phyloP scores from a whole-genome alignment of 2,797 vertebrate species.

The Triplophysa yarkandensis region DNA sequence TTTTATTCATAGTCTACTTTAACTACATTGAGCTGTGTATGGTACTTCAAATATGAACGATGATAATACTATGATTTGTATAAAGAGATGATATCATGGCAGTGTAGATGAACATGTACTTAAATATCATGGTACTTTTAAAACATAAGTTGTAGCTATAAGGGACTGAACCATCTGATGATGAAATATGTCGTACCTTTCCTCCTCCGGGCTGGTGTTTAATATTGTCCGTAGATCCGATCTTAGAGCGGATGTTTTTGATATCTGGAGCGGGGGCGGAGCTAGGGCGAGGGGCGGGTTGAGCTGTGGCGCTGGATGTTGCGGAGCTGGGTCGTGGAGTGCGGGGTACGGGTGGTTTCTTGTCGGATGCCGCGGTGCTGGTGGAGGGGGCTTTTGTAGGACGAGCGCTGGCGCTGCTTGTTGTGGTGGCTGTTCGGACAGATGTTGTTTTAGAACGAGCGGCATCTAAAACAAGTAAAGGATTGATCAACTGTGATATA shows the following conservation, averaged over 20 bases:
- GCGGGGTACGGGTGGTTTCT: slow-evolving; percentile 73
- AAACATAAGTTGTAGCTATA: no score
- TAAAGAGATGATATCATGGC: not conserved
- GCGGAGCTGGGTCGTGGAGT: slow-evolving; percentile 56
- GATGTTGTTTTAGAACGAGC: slow-evolving; percentile 44
- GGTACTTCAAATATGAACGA: no score
- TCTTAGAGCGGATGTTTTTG: slow-evolving; percentile 87
- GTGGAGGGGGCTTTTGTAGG: slow-evolving; percentile 60
- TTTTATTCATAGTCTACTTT: no score
- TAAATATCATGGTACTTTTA: no score
- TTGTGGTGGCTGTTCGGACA: slow-evolving; percentile 53
- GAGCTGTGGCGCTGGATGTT: not conserved
- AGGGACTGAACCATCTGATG: not conserved
- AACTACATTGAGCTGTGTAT: no score
- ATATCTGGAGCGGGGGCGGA: slow-evolving; percentile 74
- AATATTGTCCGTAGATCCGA: slow-evolving; percentile 95
- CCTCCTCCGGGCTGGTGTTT: slow-evolving; percentile 96
- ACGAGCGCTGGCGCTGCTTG: slow-evolving; percentile 55
- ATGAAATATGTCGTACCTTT: slow-evolving; percentile 79
- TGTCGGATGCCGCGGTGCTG: slow-evolving; percentile 65
- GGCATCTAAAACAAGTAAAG: slow-evolving; percentile 9
- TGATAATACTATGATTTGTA: no score
- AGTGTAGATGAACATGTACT: not conserved
- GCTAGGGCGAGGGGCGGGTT: slow-evolving; percentile 59
- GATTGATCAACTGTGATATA: no score